These are phyloP conservation scores for Typhlichthys eigenmanni DNA, from an alignment of 2,797 vertebrate species.

Conservation along the genomic window DNA sequence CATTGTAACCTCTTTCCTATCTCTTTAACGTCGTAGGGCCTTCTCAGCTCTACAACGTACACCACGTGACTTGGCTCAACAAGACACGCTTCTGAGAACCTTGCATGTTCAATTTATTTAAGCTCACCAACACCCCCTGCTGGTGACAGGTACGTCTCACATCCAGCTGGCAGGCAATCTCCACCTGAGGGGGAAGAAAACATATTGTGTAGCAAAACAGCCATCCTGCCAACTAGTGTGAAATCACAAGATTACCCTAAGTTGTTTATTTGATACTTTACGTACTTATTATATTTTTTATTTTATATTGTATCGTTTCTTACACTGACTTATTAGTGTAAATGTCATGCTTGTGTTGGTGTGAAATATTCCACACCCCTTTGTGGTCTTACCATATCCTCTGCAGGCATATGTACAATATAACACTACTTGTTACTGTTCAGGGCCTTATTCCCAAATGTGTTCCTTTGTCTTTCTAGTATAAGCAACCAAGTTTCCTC, in stretches of 20 bases:
- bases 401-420: too few species aligned
- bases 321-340: too few species aligned
- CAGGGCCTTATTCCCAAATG: neutral
- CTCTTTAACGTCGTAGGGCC: too few species aligned
- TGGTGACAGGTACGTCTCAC: slow-evolving; percentile 13
- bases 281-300: too few species aligned
- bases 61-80: too few species aligned
- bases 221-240: neutral
- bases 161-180: slow-evolving; percentile 16
- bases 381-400: too few species aligned
- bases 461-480: neutral
- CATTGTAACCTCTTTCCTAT: too few species aligned
- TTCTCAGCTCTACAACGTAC: too few species aligned
- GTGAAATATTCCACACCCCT: too few species aligned
- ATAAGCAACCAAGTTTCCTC: neutral
- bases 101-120: neutral
- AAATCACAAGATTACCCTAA: neutral
- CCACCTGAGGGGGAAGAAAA: slow-evolving; percentile 10
- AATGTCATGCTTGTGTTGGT: too few species aligned
- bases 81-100: neutral
- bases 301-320: too few species aligned
- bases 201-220: slow-evolving; percentile 5
- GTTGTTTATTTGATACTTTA: too few species aligned
- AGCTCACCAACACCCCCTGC: slow-evolving; percentile 35
- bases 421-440: neutral